Conservation (phyloP, 2,888 invertebrate genomes). For the Hermaeophaga mercurialis region DNA sequence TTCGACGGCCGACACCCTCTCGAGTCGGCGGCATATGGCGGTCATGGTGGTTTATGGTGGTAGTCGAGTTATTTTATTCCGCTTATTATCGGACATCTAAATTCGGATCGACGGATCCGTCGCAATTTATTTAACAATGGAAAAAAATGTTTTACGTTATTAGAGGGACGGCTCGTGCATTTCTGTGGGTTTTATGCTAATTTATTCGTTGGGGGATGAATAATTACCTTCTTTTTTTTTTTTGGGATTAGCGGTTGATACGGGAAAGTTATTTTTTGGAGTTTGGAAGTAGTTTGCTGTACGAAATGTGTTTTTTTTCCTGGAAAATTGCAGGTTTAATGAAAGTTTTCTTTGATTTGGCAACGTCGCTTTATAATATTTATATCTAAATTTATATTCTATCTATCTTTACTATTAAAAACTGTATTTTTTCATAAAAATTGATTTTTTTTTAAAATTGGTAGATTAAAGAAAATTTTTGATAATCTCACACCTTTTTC, state of each 20-base stretch:
- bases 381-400: too few relatives aligned
- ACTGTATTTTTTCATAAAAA: too few relatives aligned
- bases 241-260: too few relatives aligned
- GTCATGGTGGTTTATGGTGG: conserved; percentile 49
- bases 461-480: too few relatives aligned
- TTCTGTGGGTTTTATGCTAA: conserved; percentile 14
- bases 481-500: too few relatives aligned
- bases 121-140: conserved; percentile 32
- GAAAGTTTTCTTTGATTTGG: too few relatives aligned
- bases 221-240: too few relatives aligned
- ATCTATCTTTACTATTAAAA: too few relatives aligned
- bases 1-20: conserved; percentile 20
- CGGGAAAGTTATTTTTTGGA: conserved; percentile 12
- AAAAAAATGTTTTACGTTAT: conserved; percentile 28
- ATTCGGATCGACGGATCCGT: conserved; percentile 31
- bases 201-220: too few relatives aligned
- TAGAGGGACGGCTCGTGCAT: conserved; percentile 9
- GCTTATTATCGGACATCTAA: conserved; percentile 29
- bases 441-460: too few relatives aligned
- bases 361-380: too few relatives aligned
- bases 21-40: conserved; percentile 44
- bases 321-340: too few relatives aligned
- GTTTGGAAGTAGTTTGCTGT: not conserved
- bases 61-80: conserved; percentile 39
- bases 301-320: not conserved